A percentile compares a stretch with the other conserved stretches of the same genome.
These are phyloP conservation scores for Trididemnum nubilum DNA, from an alignment of 23 tunicate genomes.

Conservation along the genomic window DNA sequence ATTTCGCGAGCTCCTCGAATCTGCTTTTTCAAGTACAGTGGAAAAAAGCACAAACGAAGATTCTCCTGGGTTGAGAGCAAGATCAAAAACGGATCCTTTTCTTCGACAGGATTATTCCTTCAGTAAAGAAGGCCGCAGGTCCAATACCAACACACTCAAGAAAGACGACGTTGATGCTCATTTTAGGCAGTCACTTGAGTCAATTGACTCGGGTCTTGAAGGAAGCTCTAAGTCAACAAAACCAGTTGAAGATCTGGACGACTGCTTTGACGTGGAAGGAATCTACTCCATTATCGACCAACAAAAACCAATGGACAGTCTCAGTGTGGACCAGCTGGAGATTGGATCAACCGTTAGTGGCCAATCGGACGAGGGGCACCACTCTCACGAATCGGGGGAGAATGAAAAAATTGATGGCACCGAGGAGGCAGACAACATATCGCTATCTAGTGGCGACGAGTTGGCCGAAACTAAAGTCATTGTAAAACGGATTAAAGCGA, in stretches of 20 bases:
- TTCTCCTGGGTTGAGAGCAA: not conserved
- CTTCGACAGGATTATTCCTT: not conserved
- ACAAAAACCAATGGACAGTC: not conserved
- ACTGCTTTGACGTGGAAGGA: constrained; percentile 1
- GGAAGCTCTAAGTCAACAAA: constrained; percentile 18
- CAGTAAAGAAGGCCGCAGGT: not conserved
- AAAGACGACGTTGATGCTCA: not conserved
- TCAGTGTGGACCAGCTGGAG: too few species aligned
- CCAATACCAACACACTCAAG: not conserved
- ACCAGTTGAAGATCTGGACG: constrained; percentile 10
- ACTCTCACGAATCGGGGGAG: not conserved
- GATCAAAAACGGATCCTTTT: not conserved
- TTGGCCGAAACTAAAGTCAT: not conserved
- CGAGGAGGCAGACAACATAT: not conserved
- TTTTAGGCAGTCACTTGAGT: not conserved
- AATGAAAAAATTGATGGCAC: not conserved
- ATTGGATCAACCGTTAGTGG: not conserved
- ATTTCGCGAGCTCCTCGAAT: not conserved
- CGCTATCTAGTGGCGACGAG: constrained; percentile 20
- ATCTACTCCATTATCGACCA: not conserved
- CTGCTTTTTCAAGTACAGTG: not conserved
- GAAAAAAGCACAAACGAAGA: not conserved
- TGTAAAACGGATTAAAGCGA: not conserved
- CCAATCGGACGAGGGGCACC: constrained; percentile 13
- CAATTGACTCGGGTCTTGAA: constrained; percentile 9